Evolutionary conservation across 2,888 invertebrate species (phyloP).

Genomic region (Notodonta dromedarius): DNA sequence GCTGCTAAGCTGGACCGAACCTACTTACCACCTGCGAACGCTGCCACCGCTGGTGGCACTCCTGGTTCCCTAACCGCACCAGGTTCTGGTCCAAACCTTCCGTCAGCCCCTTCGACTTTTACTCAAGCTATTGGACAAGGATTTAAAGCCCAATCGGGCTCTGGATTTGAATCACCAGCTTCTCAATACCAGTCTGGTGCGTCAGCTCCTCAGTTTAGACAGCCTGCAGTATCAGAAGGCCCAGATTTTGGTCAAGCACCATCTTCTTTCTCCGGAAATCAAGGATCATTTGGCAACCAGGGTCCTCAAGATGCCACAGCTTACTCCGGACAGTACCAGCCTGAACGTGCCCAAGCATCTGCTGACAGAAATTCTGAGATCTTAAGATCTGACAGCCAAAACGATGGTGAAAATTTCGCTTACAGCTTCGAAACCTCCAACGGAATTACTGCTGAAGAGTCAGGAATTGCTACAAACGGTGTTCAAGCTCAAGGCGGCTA

Average conservation of each 20-base stretch:
- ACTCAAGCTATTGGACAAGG: constrained; percentile 11
- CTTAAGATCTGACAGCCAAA: constrained; percentile 68
- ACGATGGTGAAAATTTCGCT: constrained; percentile 69
- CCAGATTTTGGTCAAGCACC: constrained; percentile 29
- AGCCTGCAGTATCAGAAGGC: constrained; percentile 23
- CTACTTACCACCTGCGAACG: constrained; percentile 73
- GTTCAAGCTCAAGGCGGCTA: constrained; percentile 74
- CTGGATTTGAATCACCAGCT: constrained; percentile 7
- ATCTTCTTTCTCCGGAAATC: constrained; percentile 23
- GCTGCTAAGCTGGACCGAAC: constrained; percentile 75
- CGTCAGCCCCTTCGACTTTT: constrained; percentile 22
- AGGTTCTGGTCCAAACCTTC: constrained; percentile 23
- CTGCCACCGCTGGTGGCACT: constrained; percentile 72
- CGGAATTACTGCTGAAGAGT: constrained; percentile 75
- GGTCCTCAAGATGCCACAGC: constrained; percentile 28
- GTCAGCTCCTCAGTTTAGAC: constrained; percentile 37
- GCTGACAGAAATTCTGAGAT: constrained; percentile 70
- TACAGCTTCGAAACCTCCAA: constrained; percentile 78
- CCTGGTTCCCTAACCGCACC: constrained; percentile 70
- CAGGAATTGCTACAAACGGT: constrained; percentile 73
- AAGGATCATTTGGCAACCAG: constrained; percentile 31
- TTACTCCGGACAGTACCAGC: constrained; percentile 45
- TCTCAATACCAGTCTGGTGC: constrained; percentile 17
- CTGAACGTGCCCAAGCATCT: constrained; percentile 68
- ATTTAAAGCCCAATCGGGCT: constrained; percentile 16